Conservation (phyloP, 2,888 invertebrate genomes). For the Galeopsomyia nigrocyanea region DNA sequence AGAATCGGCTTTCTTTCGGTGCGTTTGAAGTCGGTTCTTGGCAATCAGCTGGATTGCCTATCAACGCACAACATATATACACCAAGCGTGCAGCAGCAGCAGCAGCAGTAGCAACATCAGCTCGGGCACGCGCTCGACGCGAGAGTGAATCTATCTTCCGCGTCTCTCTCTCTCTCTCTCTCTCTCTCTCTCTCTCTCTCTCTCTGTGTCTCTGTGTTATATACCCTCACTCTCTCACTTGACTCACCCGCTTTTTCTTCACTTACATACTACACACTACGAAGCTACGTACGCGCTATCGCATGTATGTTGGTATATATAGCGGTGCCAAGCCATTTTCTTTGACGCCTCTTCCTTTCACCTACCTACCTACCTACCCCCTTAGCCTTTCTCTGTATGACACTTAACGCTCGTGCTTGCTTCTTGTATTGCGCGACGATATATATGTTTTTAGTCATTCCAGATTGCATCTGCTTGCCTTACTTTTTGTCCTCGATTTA, state of each 20-base stretch:
- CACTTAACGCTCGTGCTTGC: constrained; percentile 21
- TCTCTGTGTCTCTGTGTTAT: constrained; percentile 28
- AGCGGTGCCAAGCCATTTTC: constrained; percentile 8
- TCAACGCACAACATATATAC: constrained; percentile 58
- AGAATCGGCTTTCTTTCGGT: constrained; percentile 51
- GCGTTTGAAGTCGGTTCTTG: constrained; percentile 62
- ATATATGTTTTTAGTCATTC: too few species aligned
- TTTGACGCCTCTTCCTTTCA: constrained; percentile 13
- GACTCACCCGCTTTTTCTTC: constrained; percentile 46
- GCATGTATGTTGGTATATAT: not conserved
- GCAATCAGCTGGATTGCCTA: constrained; percentile 69
- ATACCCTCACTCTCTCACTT: constrained; percentile 40
- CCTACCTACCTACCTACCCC: not conserved
- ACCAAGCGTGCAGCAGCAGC: too few species aligned
- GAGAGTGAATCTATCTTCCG: not conserved
- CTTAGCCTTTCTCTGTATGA: not conserved
- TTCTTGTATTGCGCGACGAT: not conserved
- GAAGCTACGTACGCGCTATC: not conserved
- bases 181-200: constrained; percentile 25
- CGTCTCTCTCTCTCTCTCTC: constrained; percentile 8
- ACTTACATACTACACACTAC: not conserved
- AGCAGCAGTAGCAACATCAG: too few species aligned
- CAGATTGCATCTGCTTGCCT: too few species aligned
- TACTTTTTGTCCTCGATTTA: too few species aligned
- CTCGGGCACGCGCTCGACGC: not conserved